These are phyloP conservation scores for Oncorhynchus mykiss DNA, from an alignment of 2,113 vertebrate genomes.

Conservation along the genomic window DNA sequence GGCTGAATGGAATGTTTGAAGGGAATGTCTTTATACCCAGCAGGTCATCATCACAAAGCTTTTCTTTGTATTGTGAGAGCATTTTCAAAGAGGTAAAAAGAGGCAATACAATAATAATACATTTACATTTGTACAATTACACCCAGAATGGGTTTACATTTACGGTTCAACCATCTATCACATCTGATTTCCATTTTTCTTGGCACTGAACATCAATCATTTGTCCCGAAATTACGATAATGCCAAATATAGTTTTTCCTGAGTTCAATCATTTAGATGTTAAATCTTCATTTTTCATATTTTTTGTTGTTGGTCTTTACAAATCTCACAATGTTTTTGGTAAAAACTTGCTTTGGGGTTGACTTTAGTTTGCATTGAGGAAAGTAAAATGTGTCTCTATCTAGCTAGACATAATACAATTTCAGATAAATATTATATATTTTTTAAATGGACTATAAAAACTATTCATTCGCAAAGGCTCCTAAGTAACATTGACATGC, in stretches of 20 bases:
- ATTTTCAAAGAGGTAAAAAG: constrained; percentile 2
- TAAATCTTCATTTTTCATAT: neutral
- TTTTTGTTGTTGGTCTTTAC: constrained; percentile 5
- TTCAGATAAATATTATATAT: neutral
- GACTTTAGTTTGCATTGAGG: constrained; percentile 17
- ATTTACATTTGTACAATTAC: constrained; percentile 7
- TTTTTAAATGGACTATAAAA: neutral
- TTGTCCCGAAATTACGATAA: constrained; percentile 7
- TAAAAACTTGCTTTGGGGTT: neutral
- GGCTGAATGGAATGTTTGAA: neutral
- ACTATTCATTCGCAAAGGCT: neutral
- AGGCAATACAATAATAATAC: neutral
- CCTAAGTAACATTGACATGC: constrained; percentile 26
- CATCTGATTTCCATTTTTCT: neutral
- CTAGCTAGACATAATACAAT: neutral
- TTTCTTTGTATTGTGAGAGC: neutral
- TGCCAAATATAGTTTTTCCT: constrained; percentile 10
- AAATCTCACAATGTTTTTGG: constrained; percentile 7
- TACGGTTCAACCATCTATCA: neutral
- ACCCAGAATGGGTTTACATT: neutral
- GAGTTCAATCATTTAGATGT: neutral
- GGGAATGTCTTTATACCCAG: neutral
- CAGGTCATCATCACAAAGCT: neutral
- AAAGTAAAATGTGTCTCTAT: constrained; percentile 11
- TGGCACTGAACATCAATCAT: neutral